Conservation (phyloP, 2,797 vertebrate genomes). For the Lophius americanus region DNA sequence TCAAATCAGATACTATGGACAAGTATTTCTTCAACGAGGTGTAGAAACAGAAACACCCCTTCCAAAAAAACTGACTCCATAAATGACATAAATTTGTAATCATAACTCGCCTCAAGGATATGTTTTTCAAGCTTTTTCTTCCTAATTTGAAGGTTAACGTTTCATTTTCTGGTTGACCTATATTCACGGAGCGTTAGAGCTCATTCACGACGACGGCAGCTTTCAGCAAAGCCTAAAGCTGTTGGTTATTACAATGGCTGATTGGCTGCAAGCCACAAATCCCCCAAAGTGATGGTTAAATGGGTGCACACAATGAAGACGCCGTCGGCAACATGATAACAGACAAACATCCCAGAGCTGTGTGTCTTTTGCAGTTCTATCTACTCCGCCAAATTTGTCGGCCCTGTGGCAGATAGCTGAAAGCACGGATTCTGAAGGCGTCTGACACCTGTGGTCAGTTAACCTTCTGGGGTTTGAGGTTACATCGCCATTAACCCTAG, state of each 20-base stretch:
- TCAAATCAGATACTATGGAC: background rate
- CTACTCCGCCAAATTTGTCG: constrained; percentile 32
- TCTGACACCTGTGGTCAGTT: no score
- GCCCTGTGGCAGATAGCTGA: constrained; percentile 33
- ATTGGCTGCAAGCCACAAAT: constrained; percentile 75
- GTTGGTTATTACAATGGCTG: constrained; percentile 77
- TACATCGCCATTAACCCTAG: no score
- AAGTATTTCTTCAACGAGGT: constrained; percentile 5
- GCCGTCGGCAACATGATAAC: constrained; percentile 72
- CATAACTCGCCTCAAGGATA: constrained; percentile 5
- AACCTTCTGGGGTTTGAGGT: no score
- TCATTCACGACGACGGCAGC: constrained; percentile 57
- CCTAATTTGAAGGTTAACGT: constrained; percentile 40
- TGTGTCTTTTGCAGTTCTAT: constrained; percentile 50
- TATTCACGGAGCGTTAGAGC: constrained; percentile 48
- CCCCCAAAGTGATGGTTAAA: constrained; percentile 74
- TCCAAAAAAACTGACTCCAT: constrained; percentile 1
- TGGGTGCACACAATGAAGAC: constrained; percentile 64
- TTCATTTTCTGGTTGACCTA: constrained; percentile 56
- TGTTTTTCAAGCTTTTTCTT: constrained; percentile 33
- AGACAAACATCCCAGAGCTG: constrained; percentile 61
- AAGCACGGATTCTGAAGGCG: constrained; percentile 15
- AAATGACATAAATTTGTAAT: constrained; percentile 27
- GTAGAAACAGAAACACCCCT: constrained; percentile 1
- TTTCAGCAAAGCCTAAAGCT: constrained; percentile 73